Percentiles rank a stretch among this genome's conserved stretches.
Evolutionary conservation across 2,888 invertebrate species (phyloP).

Genomic region (Sipunculus nudus): DNA sequence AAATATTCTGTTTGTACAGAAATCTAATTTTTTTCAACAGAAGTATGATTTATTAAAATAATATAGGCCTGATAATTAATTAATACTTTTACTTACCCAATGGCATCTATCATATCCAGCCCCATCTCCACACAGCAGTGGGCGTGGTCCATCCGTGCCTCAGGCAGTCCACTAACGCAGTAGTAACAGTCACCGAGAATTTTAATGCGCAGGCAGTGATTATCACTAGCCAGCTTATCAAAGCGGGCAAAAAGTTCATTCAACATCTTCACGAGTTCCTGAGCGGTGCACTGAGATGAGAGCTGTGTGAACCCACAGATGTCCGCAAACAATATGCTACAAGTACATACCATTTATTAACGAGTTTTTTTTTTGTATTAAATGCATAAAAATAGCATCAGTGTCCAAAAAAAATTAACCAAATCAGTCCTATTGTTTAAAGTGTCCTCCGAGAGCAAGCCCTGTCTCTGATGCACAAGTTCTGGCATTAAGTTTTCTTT

Average conservation of each 20-base stretch:
- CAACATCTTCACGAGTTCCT: constrained; percentile 92
- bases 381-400: neutral
- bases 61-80: too few species aligned
- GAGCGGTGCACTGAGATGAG: constrained; percentile 79
- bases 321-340: constrained; percentile 94
- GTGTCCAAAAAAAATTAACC: too few species aligned
- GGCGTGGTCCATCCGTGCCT: constrained; percentile 91
- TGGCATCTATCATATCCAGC: constrained; percentile 97
- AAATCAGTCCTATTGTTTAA: too few species aligned
- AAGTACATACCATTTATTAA: constrained; percentile 20
- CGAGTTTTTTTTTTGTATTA: too few species aligned
- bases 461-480: too few species aligned
- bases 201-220: constrained; percentile 83
- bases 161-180: constrained; percentile 91
- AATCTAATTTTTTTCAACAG: too few species aligned
- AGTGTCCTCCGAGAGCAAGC: too few species aligned
- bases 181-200: constrained; percentile 74
- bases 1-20: too few species aligned
- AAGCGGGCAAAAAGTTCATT: constrained; percentile 96
- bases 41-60: too few species aligned
- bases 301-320: constrained; percentile 98
- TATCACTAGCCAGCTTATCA: constrained; percentile 87
- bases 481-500: too few species aligned
- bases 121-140: constrained; percentile 99
- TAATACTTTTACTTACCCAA: constrained; percentile 91